Base-by-base conservation (phyloP, 1,140 invertebrate genomes). In the Macrocentrus cingulum region DNA sequence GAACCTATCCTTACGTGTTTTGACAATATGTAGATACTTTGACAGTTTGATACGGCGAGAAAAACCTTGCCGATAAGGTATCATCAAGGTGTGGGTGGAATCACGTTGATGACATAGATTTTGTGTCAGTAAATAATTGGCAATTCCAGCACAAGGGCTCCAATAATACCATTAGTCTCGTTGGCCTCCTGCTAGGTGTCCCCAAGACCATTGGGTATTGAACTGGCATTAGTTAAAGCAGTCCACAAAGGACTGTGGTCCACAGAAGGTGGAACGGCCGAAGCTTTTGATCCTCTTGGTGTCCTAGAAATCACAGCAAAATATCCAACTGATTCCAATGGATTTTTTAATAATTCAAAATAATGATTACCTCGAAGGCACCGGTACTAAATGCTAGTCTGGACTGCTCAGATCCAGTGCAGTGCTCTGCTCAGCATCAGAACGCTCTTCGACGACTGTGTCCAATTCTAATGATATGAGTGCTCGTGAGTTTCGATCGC, bases 401-500 rank as follows among this genome's bases (percentile, higher is more conserved):
- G 76, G 75, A 64, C 72, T 78, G 45, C 71, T 75, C 3, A 79
- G 63, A 59, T 77, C 77, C 16, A 80, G 55, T 6, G 69, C 77
- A 13, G 77, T 80, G 11, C 85, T 87, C 70, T 86, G 85, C 70
- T 92, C 89, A 6, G 87, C 86, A 70, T 91, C 89, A 16, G 83
- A 84, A 58, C 87, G 83, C 68, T 91, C 90, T 71, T 92, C 90
- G 11, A 91, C 81, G 8, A 91, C 90, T 0, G 90, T 92, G 69
- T 91, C 90, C 64, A 91, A 77, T 70, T 92, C 89, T 25, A 90
- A 70, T 0, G 87, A 85, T 8, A 88, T 87, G 59, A 89, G 88
- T 13, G 84, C 83, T 62, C 84, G 81, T 58, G 76, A 88, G 69
- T 79, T 83, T 66, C 75, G 83, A 79, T 72, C 88, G 64, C 82